phyloP scores from a whole-genome alignment of 2,888 invertebrate genomes.

The Coremacera marginata region DNA sequence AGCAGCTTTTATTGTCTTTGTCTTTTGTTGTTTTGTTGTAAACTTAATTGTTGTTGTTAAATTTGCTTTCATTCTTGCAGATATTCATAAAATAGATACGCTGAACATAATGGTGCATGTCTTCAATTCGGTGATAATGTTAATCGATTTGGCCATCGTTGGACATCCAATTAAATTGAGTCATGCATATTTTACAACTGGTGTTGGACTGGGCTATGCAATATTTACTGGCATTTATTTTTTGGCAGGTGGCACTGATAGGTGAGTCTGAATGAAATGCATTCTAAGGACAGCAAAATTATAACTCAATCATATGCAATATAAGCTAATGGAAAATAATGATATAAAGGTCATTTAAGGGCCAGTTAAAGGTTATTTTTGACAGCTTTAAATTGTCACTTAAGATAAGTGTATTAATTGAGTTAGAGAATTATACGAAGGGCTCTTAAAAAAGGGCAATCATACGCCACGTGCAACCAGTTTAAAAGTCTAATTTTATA shows the following conservation, averaged over 20 bases:
- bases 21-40: neutral
- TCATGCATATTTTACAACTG: constrained; percentile 73
- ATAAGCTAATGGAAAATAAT: too few relatives aligned
- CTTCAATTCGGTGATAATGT: constrained; percentile 80
- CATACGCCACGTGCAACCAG: too few relatives aligned
- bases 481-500: too few relatives aligned
- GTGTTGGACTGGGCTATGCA: constrained; percentile 76
- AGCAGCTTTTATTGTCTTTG: neutral
- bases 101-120: constrained; percentile 70
- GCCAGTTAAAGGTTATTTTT: too few relatives aligned
- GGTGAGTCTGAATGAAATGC: constrained; percentile 68
- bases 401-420: too few relatives aligned
- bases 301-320: too few relatives aligned
- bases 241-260: constrained; percentile 78
- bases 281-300: too few relatives aligned
- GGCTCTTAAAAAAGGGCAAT: neutral
- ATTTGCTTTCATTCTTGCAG: constrained; percentile 48
- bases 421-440: too few relatives aligned
- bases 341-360: too few relatives aligned
- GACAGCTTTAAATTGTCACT: too few relatives aligned
- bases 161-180: constrained; percentile 77
- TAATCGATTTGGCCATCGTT: constrained; percentile 78
- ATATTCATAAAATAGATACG: constrained; percentile 67
- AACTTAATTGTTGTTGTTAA: neutral
- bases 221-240: constrained; percentile 80